Conservation (phyloP, 2,113 vertebrate species). For the Etheostoma spectabile region DNA sequence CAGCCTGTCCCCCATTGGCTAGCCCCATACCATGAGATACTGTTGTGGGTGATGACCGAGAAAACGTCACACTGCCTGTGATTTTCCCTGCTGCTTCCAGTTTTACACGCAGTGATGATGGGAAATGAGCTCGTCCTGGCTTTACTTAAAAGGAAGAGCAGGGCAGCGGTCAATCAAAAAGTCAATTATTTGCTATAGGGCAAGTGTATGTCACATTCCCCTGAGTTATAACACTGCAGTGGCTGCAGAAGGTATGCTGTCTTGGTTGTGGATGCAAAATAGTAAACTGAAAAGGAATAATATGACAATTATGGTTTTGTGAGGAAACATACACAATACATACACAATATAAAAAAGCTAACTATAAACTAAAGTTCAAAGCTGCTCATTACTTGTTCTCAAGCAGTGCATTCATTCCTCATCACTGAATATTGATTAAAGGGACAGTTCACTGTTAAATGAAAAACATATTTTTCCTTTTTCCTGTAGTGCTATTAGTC, state of each 20-base stretch:
- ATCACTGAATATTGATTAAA: not conserved
- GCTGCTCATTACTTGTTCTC: not conserved
- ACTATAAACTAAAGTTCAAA: not conserved
- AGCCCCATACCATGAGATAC: conserved; percentile 54
- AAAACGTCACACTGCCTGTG: conserved; percentile 70
- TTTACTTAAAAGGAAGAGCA: conserved; percentile 79
- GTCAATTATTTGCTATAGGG: conserved; percentile 53
- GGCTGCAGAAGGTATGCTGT: not conserved
- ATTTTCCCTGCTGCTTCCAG: conserved; percentile 67
- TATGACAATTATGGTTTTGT: not conserved
- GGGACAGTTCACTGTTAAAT: no score
- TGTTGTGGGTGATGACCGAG: conserved; percentile 67
- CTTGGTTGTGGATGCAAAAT: not conserved
- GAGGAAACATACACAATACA: not conserved
- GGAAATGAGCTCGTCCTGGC: conserved; percentile 68
- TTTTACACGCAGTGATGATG: conserved; percentile 67
- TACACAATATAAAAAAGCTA: not conserved
- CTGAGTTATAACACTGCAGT: conserved; percentile 44
- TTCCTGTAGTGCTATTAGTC: no score
- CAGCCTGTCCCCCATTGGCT: conserved; percentile 66
- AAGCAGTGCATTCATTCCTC: not conserved
- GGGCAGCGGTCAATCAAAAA: conserved; percentile 41
- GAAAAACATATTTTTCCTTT: no score
- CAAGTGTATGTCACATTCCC: conserved; percentile 48
- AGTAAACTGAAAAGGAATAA: conserved; percentile 10